Evolutionary conservation across 2,113 vertebrate genomes (phyloP).

Genomic region (Tetrao urogallus): DNA sequence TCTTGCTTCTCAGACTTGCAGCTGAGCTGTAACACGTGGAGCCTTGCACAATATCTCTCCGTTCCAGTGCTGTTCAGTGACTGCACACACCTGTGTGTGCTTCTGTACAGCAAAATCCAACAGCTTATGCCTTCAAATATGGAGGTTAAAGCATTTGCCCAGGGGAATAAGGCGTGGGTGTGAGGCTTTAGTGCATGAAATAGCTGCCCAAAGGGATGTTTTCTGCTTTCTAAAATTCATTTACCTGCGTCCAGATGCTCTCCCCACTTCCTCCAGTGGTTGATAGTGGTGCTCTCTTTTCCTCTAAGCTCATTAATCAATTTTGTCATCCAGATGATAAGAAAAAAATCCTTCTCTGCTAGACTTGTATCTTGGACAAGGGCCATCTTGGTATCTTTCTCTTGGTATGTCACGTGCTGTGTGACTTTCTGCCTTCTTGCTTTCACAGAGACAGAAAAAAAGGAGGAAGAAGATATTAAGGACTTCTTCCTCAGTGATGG

Average conservation of each 20-base stretch:
- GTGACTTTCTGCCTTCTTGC: neutral
- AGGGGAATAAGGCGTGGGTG: neutral
- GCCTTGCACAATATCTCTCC: neutral
- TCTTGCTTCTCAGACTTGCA: neutral
- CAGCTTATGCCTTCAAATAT: neutral
- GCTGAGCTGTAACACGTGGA: neutral
- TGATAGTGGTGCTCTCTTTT: neutral
- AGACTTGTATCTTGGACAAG: neutral
- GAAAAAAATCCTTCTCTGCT: neutral
- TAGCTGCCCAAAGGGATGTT: neutral
- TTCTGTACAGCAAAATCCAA: neutral
- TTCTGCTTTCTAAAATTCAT: neutral
- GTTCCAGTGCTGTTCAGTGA: neutral
- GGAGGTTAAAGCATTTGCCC: neutral
- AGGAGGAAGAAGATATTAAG: slow-evolving; percentile 80
- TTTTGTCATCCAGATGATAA: neutral
- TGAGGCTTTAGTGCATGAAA: neutral
- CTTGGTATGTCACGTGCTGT: neutral
- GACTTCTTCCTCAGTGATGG: slow-evolving; percentile 69
- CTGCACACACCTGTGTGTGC: neutral
- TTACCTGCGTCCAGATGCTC: neutral
- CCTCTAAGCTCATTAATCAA: neutral
- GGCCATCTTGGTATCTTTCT: neutral
- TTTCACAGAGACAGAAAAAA: slow-evolving; percentile 81
- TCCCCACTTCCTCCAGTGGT: neutral